Evolutionary conservation across 2,888 invertebrate species (phyloP).

Genomic region (Tetranychus piercei): DNA sequence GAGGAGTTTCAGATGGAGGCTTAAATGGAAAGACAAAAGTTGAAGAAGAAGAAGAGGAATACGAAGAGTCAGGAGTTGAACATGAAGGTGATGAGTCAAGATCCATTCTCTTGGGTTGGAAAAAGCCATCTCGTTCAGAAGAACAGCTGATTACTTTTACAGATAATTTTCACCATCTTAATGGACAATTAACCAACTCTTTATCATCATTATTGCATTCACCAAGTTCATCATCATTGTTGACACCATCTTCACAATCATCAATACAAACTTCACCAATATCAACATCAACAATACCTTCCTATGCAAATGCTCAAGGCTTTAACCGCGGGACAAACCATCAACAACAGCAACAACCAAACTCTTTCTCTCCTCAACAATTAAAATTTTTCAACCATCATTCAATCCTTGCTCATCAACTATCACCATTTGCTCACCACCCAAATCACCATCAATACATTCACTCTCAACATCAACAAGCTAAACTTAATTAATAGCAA

Average conservation of each 20-base stretch:
- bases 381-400: too few relatives aligned
- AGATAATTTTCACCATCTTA: background rate
- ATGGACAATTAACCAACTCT: background rate
- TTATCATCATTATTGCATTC: background rate
- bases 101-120: background rate
- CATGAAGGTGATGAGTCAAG: slow-evolving; percentile 7
- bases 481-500: too few relatives aligned
- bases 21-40: background rate
- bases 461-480: too few relatives aligned
- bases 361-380: too few relatives aligned
- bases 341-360: too few relatives aligned
- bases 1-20: background rate
- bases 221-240: background rate
- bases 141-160: background rate
- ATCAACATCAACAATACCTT: background rate
- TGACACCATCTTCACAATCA: background rate
- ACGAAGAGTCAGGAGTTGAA: slow-evolving; percentile 2
- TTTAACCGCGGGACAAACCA: too few relatives aligned
- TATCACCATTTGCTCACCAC: too few relatives aligned
- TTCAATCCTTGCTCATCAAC: too few relatives aligned
- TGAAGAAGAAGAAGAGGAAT: slow-evolving; percentile 4
- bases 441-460: too few relatives aligned
- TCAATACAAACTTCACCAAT: background rate
- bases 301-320: background rate
- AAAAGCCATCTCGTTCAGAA: background rate